Base-by-base conservation (phyloP, 2,888 invertebrate species). In the Nemotelus pantherinus region DNA sequence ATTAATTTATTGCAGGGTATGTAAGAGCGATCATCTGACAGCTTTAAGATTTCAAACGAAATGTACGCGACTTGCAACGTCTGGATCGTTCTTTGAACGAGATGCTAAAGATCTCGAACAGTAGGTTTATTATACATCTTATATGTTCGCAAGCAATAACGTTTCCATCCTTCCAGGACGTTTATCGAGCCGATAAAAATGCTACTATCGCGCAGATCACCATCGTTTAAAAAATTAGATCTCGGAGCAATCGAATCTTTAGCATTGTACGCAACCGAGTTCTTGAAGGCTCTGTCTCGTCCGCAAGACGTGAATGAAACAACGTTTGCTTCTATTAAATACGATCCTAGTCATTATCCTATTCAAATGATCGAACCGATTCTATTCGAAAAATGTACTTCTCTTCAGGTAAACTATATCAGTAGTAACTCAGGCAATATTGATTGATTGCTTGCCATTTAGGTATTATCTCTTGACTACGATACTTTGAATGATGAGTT, bases 291-390 rank as follows among this genome's bases (percentile, higher is more conserved):
- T 75, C 82, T 85, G 78, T 83, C 85, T 71, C 86, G 87, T 79
- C 88, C 91, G 67, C 88, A 89, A 81, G 89, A 90, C 78, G 84
- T 94, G 70, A 88, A 89, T 78, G 88, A 90, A 80, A 87, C 94
- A 63, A 92, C 93, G 82, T 86, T 94, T 81, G 92, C 93, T 80
- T 92, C 93, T 72, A 90, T 94, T 48, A 93, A 93, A 85, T 92
- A 92, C 84, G 92, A 93, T 88, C 92, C 93, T 77, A 90, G 91
- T 82, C 89, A 90, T 83, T 93, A 93, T 86, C 88, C 90, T 72
- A 88, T 92, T 74, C 84, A 86, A 79, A 88, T 83, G 77, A 81
- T 87, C 81, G 87, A 91, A 82, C 88, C 90, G 74, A 85, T 87
- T 72, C 85, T 90, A 80, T 89, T 94, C 81, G 87, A 88, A 80